These are phyloP conservation scores for Drosophila simulans DNA, from an alignment of 1,140 invertebrate genomes.

Conservation along the genomic window DNA sequence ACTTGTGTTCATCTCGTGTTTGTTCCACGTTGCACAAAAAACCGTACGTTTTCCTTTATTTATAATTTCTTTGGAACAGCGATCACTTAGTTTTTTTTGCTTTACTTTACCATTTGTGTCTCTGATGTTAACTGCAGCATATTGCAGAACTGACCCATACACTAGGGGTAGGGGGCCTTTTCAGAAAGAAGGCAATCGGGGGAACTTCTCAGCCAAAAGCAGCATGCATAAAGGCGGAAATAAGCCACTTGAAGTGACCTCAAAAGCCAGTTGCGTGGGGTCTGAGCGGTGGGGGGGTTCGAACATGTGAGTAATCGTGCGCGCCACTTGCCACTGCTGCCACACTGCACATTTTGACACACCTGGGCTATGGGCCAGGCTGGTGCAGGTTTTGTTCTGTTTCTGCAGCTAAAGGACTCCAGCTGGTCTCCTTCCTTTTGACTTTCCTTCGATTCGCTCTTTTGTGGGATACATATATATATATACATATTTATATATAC, in stretches of 20 bases:
- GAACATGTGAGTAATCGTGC: constrained; percentile 66
- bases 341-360: constrained; percentile 30
- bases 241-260: constrained; percentile 80
- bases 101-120: constrained; percentile 27
- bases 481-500: constrained; percentile 2
- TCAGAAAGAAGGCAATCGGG: neutral
- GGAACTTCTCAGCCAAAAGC: constrained; percentile 11
- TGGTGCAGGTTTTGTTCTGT: constrained; percentile 10
- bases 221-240: constrained; percentile 77
- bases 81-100: constrained; percentile 20
- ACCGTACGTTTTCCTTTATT: neutral
- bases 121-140: constrained; percentile 52
- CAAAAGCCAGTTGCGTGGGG: constrained; percentile 39
- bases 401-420: constrained; percentile 15
- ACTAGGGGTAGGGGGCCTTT: neutral
- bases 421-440: constrained; percentile 11
- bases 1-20: constrained; percentile 11
- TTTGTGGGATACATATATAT: constrained; percentile 30
- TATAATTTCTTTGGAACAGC: constrained; percentile 8
- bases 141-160: constrained; percentile 60
- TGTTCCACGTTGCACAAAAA: neutral
- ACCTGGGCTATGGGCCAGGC: constrained; percentile 44
- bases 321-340: constrained; percentile 60
- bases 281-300: neutral
- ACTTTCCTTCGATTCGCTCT: constrained; percentile 22